These are phyloP conservation scores for Pseudomyrmex cubaensis DNA, from an alignment of 1,140 invertebrate species.

Conservation along the genomic window DNA sequence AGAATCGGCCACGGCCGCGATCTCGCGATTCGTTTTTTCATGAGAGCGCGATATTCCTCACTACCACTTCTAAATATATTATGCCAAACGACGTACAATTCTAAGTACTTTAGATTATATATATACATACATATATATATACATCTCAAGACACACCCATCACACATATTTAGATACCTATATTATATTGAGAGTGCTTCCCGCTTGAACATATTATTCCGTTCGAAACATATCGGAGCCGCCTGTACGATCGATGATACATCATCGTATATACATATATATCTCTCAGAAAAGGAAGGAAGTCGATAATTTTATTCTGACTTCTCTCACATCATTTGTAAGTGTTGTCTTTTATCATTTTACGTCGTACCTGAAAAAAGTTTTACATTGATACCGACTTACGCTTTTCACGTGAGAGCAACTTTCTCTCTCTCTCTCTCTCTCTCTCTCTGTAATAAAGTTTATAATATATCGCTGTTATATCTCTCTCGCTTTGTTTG, in stretches of 20 bases:
- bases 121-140: conserved; percentile 38
- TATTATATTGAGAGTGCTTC: conserved; percentile 39
- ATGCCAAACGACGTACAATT: conserved; percentile 52
- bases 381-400: conserved; percentile 48
- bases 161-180: too few relatives aligned
- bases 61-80: conserved; percentile 31
- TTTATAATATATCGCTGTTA: conserved; percentile 49
- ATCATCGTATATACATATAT: too few relatives aligned
- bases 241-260: neutral
- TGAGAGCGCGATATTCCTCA: conserved; percentile 9
- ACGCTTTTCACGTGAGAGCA: neutral
- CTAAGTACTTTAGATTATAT: conserved; percentile 32
- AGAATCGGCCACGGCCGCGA: neutral
- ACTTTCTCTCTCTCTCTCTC: too few relatives aligned
- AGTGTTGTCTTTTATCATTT: conserved; percentile 36
- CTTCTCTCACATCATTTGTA: conserved; percentile 25
- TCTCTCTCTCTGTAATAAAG: conserved; percentile 14
- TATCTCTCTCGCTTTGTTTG: conserved; percentile 10
- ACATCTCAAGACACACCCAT: neutral
- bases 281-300: neutral
- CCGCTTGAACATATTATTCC: conserved; percentile 29
- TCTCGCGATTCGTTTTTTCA: neutral
- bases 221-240: conserved; percentile 19
- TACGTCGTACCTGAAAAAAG: conserved; percentile 50
- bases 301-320: neutral